A percentile compares a stretch with the other conserved stretches of the same genome.
phyloP scores from a whole-genome alignment of 2,888 invertebrate genomes.

The Brenthis hecate region DNA sequence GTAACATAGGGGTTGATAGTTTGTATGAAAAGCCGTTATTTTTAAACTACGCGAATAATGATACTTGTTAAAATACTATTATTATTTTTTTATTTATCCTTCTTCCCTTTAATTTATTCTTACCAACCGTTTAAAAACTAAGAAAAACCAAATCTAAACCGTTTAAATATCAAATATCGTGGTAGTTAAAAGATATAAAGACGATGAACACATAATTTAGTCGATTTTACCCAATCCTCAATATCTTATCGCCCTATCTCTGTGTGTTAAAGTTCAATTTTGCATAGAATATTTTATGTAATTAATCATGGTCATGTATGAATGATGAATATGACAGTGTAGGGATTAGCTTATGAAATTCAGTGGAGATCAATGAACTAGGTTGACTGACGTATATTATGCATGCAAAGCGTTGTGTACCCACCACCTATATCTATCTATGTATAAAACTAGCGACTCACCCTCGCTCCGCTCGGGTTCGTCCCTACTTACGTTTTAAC shows the following conservation, averaged over 20 bases:
- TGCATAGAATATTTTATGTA: conserved; percentile 25
- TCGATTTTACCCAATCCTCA: not conserved
- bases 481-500: too few species aligned
- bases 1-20: too few species aligned
- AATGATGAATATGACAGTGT: conserved; percentile 62
- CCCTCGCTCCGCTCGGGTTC: too few species aligned
- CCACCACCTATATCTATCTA: not conserved
- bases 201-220: not conserved
- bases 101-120: too few species aligned
- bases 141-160: too few species aligned
- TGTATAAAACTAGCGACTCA: too few species aligned
- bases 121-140: too few species aligned
- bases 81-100: too few species aligned
- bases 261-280: conserved; percentile 9
- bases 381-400: conserved; percentile 26
- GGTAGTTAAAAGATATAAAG: conserved; percentile 2
- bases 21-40: too few species aligned
- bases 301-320: conserved; percentile 60
- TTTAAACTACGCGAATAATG: too few species aligned
- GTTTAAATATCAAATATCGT: too few species aligned
- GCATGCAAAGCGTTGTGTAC: not conserved
- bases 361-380: conserved; percentile 36
- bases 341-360: conserved; percentile 52
- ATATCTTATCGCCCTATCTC: not conserved
- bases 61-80: too few species aligned